Evolutionary conservation across 2,888 invertebrate species (phyloP).

Genomic region (Teleiodes luculella): DNA sequence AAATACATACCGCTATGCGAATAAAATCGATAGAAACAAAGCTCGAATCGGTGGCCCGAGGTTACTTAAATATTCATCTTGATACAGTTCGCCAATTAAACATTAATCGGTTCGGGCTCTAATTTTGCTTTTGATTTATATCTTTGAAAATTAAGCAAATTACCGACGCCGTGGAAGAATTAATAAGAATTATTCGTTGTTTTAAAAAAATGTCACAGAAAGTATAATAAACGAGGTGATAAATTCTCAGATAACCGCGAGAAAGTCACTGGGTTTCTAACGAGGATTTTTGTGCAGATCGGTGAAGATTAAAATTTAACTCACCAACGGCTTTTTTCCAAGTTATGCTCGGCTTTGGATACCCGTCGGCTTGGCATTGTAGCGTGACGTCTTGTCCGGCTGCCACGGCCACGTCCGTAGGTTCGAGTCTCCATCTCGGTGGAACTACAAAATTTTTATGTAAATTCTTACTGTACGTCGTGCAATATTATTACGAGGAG

Average conservation of each 20-base stretch:
- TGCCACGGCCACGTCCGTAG: slow-evolving; percentile 88
- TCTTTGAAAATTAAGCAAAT: slow-evolving; percentile 2
- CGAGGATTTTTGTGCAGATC: slow-evolving; percentile 6
- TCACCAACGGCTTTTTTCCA: slow-evolving; percentile 94
- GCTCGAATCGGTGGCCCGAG: not conserved
- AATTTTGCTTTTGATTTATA: slow-evolving; percentile 16
- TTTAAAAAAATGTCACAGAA: slow-evolving; percentile 13
- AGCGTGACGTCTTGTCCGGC: slow-evolving; percentile 90
- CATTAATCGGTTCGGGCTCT: slow-evolving; percentile 7
- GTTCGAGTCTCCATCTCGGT: slow-evolving; percentile 93
- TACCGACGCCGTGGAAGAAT: slow-evolving; percentile 6
- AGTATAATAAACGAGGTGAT: slow-evolving; percentile 20
- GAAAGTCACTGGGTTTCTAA: slow-evolving; percentile 12
- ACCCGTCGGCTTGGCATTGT: slow-evolving; percentile 94
- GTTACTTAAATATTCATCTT: slow-evolving; percentile 10
- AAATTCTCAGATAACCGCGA: slow-evolving; percentile 18
- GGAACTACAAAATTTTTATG: slow-evolving; percentile 89
- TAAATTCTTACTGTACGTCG: too few relatives aligned
- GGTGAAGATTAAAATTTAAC: slow-evolving; percentile 27
- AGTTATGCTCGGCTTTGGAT: slow-evolving; percentile 91
- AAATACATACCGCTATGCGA: not conserved
- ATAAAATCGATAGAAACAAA: slow-evolving; percentile 8
- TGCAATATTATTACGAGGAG: too few relatives aligned
- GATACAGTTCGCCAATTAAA: slow-evolving; percentile 10
- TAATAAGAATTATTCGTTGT: slow-evolving; percentile 10